Conservation (phyloP, 2,888 invertebrate species). For the Zele albiditarsus region DNA sequence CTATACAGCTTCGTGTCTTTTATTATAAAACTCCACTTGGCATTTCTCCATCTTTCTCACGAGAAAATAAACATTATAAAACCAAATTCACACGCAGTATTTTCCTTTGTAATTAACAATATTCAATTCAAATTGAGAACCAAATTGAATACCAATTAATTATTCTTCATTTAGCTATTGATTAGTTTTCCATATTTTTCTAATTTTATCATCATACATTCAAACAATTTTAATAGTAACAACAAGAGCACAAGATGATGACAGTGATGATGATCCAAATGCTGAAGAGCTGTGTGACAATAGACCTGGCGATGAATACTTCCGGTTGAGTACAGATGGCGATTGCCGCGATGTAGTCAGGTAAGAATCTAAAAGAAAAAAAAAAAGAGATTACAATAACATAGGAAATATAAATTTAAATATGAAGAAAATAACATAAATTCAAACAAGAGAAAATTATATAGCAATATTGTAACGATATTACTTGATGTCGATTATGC, state of each 20-base stretch:
- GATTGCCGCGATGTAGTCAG: constrained; percentile 96
- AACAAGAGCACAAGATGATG: constrained; percentile 81
- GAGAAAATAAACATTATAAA: too few relatives aligned
- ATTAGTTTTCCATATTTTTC: constrained; percentile 29
- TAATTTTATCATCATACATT: constrained; percentile 43
- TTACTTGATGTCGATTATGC: neutral
- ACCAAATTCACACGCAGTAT: neutral
- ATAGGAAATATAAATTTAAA: neutral
- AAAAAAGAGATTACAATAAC: constrained; percentile 38
- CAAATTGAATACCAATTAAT: neutral
- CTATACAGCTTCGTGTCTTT: constrained; percentile 42
- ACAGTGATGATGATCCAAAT: constrained; percentile 77
- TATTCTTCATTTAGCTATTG: neutral
- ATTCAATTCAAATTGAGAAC: neutral
- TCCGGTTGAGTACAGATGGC: constrained; percentile 86
- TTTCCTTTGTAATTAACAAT: too few relatives aligned
- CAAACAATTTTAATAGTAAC: constrained; percentile 52
- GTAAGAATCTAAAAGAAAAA: constrained; percentile 73
- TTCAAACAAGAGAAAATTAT: neutral
- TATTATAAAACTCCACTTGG: constrained; percentile 33
- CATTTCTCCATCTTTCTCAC: neutral
- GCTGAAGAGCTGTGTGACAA: constrained; percentile 91
- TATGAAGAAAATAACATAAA: constrained; percentile 5
- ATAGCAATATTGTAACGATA: neutral
- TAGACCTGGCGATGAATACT: constrained; percentile 93